Base-by-base conservation (phyloP, 2,113 vertebrate species). In the Mastomys coucha region DNA sequence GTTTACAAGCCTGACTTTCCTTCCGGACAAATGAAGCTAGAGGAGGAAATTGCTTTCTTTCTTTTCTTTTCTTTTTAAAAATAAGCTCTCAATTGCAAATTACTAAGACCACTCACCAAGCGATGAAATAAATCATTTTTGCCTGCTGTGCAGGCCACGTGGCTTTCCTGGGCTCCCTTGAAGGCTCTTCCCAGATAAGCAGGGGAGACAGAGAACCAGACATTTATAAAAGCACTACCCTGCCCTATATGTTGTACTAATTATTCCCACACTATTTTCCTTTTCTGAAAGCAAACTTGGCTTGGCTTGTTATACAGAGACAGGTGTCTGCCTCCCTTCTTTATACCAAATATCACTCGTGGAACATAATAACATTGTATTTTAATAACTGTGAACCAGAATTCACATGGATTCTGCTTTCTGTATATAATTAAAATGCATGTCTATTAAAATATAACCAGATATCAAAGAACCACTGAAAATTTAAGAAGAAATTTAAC, bases 201-300 rank as follows among this genome's bases (percentile, higher is more conserved):
- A 86, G 67, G 8, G 7, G 85, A 24, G 73, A 17, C 36, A 13
- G 42, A 63, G 16, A 88, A 91, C 58, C 3, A 60, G 70, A 63
- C 36, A 63, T 42, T 84, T 75, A 70, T 75, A 75, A 28, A 93
- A 28, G 31, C 45, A 45, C 78, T 89, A 19, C 58, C 4, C 56
- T 67, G 11, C 26, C 22, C 26, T 56, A 26, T 12, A 49, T 31
- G 78, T 42, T 86, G 31, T 63, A 1, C 67, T 78, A 45, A 53
- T 24, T 7, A 88, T 6, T 76, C 60, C 36, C 36, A 51, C 1
- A 36, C 39, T 75, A 36, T 90, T 94, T n/a, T 58, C 17, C 56
- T 80, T 93, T 76, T 75, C n/a, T 31, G 56, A 95, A 89, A 86
- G 13, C 84, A 90, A 86, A 72, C 75, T 60, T 86, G 80, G n/a